phyloP scores from a whole-genome alignment of 2,797 vertebrate genomes.

The Acropternis orthonyx region DNA sequence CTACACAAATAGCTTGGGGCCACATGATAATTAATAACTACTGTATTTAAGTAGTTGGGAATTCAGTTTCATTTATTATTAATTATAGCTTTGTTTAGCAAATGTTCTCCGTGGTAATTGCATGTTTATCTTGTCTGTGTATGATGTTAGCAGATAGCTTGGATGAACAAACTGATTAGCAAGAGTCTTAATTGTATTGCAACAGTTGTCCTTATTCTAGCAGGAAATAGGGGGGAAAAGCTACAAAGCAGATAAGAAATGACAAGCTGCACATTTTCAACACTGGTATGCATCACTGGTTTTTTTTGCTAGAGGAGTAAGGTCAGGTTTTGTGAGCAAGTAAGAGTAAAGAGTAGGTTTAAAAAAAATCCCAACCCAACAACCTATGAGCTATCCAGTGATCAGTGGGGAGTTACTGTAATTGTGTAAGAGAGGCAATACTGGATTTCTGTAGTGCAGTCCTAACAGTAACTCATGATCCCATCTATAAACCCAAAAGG shows the following conservation, averaged over 20 bases:
- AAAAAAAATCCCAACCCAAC: not conserved
- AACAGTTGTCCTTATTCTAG: not conserved
- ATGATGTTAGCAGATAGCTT: slow-evolving; percentile 45
- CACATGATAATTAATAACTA: slow-evolving; percentile 59
- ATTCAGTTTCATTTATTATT: slow-evolving; percentile 60
- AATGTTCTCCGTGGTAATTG: slow-evolving; percentile 49
- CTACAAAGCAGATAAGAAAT: not conserved
- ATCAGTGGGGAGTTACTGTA: not conserved
- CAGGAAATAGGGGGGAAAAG: not conserved
- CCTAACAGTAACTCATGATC: not conserved
- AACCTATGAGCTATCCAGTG: not conserved
- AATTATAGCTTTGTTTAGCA: slow-evolving; percentile 65
- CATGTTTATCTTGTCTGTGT: slow-evolving; percentile 55
- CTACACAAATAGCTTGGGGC: slow-evolving; percentile 47
- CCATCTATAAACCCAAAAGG: not conserved
- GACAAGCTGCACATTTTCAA: not conserved
- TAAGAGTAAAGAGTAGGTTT: not conserved
- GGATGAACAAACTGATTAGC: slow-evolving; percentile 50
- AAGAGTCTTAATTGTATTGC: slow-evolving; percentile 1
- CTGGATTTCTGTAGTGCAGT: not conserved
- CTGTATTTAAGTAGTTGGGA: slow-evolving; percentile 54
- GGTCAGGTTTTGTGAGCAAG: not conserved
- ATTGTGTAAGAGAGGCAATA: not conserved
- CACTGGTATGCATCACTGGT: not conserved
- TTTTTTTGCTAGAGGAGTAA: not conserved